Evolutionary conservation across 2,113 vertebrate genomes (phyloP), one percentile per base, ranked within the genome.

Genomic region (Gulo gulo): DNA sequence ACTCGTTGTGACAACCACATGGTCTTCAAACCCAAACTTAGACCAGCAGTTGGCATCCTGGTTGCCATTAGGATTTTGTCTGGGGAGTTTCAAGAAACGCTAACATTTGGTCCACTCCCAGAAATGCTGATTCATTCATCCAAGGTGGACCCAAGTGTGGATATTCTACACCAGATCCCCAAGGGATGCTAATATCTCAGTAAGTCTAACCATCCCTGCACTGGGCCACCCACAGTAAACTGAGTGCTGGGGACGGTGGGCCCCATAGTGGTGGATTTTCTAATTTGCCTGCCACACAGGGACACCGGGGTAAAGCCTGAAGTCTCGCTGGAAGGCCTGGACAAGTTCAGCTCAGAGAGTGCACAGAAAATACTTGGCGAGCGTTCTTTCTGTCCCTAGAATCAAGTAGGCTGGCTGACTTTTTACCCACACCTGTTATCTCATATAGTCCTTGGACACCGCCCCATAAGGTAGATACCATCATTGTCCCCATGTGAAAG

Each of bases 281-380:
- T 13, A 18, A 10, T 20, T 14, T 14, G 3, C 16, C 81, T 36
- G 55, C 69, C 89, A 39, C 47, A 88, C 2, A 0, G 34, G 80
- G 24, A 67, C 18, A 23, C 61, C 13, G 10, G 12, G 23, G 26
- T 4, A 7, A 76, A 55, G 31, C 74, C 29, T 29, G 7, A 55
- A 14, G 31, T 23, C 4, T 3, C 18, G 57, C 55, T 6, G 7
- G 61, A 11, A 15, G 15, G n/a, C 26, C 45, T 4, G 29, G 14
- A 11, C 0, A 0, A 1, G 11, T 12, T 52, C 20, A 1, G 31
- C 50, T 81, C 16, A 0, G 65, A n/a, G 42, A 0, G 21, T 1
- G 0, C 42, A 26, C 7, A 26, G 74, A 45, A 78, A 42, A 45
- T 1, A 23, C n/a, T 11, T 21, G 21, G 31, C 6, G 18, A 21